phyloP scores from a whole-genome alignment of 2,113 vertebrate species.

The Clupea harengus region DNA sequence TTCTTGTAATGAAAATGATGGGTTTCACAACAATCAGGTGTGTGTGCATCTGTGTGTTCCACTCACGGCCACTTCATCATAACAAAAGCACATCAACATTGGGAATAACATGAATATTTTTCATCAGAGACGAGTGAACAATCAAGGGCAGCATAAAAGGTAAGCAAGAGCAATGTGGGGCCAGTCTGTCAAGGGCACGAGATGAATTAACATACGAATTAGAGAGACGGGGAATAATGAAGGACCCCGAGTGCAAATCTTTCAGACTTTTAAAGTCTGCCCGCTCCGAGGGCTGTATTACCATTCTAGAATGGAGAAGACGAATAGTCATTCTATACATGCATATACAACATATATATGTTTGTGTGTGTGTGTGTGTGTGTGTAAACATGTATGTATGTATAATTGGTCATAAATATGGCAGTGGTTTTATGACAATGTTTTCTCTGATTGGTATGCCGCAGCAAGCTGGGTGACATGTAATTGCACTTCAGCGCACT shows the following conservation, averaged over 20 bases:
- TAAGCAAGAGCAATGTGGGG: neutral
- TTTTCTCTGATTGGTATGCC: constrained; percentile 8
- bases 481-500: constrained; percentile 8
- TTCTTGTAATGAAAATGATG: neutral
- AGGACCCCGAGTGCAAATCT: neutral
- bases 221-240: neutral
- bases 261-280: neutral
- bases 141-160: constrained; percentile 20
- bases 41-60: neutral
- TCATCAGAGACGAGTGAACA: constrained; percentile 17
- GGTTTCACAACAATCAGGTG: neutral
- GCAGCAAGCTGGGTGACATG: neutral
- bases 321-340: neutral
- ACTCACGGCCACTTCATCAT: neutral
- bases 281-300: neutral
- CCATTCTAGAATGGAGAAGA: neutral
- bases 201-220: constrained; percentile 28
- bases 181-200: constrained; percentile 27
- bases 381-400: neutral
- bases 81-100: neutral
- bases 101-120: neutral
- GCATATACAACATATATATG: too few species aligned
- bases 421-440: neutral
- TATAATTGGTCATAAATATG: neutral
- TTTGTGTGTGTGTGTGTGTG: neutral